Conservation (phyloP, 2,888 invertebrate species). For the Caenorhabditis wallacei region DNA sequence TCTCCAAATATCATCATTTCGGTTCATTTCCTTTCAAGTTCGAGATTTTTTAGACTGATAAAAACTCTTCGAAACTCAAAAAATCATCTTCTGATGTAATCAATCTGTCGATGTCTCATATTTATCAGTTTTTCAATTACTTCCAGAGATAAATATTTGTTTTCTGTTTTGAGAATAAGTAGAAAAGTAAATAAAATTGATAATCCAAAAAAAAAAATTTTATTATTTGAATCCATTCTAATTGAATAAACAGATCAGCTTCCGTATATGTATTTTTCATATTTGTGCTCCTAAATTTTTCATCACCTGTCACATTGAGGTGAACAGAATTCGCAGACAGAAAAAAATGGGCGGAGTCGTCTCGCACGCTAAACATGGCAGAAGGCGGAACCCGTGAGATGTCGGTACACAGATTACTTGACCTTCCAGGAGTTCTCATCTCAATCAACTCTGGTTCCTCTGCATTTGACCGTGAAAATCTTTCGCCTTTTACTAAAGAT, state of each 20-base stretch:
- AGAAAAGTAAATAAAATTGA: no score
- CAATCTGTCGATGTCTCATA: not conserved
- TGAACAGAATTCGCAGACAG: no score
- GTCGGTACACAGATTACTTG: not conserved
- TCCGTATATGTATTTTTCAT: no score
- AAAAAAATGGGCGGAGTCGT: not conserved
- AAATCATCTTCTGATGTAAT: not conserved
- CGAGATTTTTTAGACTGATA: not conserved
- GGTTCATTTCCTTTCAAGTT: not conserved
- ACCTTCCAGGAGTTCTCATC: not conserved
- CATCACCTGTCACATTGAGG: no score
- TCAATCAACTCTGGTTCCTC: conserved; percentile 63
- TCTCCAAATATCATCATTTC: not conserved
- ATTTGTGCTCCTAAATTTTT: no score
- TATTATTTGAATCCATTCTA: no score
- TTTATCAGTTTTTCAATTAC: no score
- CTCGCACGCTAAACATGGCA: not conserved
- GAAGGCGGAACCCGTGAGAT: not conserved
- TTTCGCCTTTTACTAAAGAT: conserved; percentile 82
- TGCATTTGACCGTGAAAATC: conserved; percentile 78
- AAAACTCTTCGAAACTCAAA: not conserved
- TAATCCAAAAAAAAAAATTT: no score
- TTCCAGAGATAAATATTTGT: no score
- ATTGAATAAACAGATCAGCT: no score
- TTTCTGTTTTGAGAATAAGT: no score